phyloP scores from a whole-genome alignment of 2,113 vertebrate species.

The Boleophthalmus pectinirostris region DNA sequence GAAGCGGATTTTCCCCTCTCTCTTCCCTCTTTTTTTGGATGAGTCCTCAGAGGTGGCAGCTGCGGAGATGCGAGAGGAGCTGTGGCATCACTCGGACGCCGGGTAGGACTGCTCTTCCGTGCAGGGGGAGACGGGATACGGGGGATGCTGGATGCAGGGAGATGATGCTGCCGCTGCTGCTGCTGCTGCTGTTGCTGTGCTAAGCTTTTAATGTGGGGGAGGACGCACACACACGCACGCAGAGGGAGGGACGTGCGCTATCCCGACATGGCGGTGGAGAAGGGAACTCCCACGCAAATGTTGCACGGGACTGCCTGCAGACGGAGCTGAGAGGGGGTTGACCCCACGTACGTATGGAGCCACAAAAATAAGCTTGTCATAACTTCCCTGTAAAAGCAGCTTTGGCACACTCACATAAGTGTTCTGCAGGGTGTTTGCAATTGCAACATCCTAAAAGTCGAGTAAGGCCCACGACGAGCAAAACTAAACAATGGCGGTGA shows the following conservation, averaged over 20 bases:
- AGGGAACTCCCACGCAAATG: slow-evolving; percentile 84
- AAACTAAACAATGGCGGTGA: neutral
- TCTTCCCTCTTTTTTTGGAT: slow-evolving; percentile 9
- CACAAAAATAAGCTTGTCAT: slow-evolving; percentile 47
- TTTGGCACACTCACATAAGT: neutral
- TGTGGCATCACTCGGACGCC: slow-evolving; percentile 81
- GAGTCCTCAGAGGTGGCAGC: slow-evolving; percentile 53
- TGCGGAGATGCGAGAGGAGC: slow-evolving; percentile 71
- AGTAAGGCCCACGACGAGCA: neutral
- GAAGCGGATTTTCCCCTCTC: slow-evolving; percentile 45
- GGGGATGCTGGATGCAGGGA: slow-evolving; percentile 61
- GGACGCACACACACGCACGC: slow-evolving; percentile 56
- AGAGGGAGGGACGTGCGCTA: slow-evolving; percentile 59
- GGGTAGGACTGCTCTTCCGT: slow-evolving; percentile 67
- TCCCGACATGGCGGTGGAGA: slow-evolving; percentile 73
- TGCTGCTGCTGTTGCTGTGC: slow-evolving; percentile 58
- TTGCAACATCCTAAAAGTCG: neutral
- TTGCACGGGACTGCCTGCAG: slow-evolving; percentile 81
- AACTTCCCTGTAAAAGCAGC: slow-evolving; percentile 39
- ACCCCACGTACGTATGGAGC: slow-evolving; percentile 61
- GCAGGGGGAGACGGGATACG: slow-evolving; percentile 34
- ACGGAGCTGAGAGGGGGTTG: slow-evolving; percentile 79
- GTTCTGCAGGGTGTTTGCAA: neutral
- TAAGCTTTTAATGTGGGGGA: slow-evolving; percentile 76
- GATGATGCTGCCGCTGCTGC: slow-evolving; percentile 49